Conservation (phyloP, 1,140 invertebrate species). For the Neotoxoptera formosana region DNA sequence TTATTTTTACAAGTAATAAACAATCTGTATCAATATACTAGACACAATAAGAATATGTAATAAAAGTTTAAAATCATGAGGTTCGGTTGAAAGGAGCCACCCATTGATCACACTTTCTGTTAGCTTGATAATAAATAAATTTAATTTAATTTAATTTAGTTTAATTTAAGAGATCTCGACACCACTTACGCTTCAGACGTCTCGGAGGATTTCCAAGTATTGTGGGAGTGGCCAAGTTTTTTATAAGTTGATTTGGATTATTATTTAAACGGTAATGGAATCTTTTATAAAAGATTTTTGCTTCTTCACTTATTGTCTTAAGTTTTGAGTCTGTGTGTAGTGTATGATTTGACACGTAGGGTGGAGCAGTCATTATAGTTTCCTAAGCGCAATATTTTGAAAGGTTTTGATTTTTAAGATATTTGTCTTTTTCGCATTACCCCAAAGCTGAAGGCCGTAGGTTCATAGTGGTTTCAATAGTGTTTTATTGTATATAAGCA, state of each 20-base stretch:
- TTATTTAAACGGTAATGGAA: neutral
- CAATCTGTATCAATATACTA: too few species aligned
- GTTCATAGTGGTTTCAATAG: too few species aligned
- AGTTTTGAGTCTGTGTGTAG: neutral
- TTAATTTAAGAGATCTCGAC: neutral
- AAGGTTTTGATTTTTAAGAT: too few species aligned
- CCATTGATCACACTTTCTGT: neutral
- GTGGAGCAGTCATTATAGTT: too few species aligned
- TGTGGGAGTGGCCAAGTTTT: neutral
- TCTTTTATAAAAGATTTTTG: constrained; percentile 39
- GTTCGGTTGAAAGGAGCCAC: neutral
- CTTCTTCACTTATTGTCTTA: constrained; percentile 6
- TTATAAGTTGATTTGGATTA: neutral
- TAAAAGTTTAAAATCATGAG: too few species aligned
- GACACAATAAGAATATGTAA: too few species aligned
- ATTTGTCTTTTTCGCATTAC: too few species aligned
- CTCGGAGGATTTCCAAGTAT: neutral
- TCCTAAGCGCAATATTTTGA: too few species aligned
- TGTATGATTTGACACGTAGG: too few species aligned
- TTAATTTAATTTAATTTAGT: constrained; percentile 6
- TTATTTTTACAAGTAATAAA: too few species aligned
- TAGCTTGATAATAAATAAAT: neutral
- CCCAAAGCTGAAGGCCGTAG: too few species aligned
- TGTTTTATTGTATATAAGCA: too few species aligned
- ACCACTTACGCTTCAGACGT: neutral